Evolutionary conservation across 2,888 invertebrate species (phyloP), one percentile per base, ranked within the genome.

Genomic region (Adela reaumurella): DNA sequence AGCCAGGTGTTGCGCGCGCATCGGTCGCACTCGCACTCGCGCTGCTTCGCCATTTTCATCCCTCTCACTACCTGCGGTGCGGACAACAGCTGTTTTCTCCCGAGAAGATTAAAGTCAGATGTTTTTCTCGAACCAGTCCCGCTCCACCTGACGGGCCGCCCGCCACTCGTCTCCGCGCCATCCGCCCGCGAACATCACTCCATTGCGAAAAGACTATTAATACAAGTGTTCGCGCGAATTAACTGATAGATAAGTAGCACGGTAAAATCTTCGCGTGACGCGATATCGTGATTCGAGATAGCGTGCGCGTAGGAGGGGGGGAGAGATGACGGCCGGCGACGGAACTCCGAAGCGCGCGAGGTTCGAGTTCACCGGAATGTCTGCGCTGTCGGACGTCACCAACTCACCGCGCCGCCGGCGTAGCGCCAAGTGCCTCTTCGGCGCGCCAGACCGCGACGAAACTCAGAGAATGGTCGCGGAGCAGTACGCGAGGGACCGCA

Each of bases 391-490:
- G 54, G 68, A 65, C 56, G 59, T 63, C 4, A 60, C 62, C n/a
- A 74, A 72, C 50, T 68, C 72, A 11, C 67, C 78, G 49, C 65
- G 76, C 52, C 64, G 74, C 29, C 67, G 79, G 3, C 73, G 76
- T 46, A 73, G 74, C 58, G 80, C 80, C 65, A 81, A 79, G 60
- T 86, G 86, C 58, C 63, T 86, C 2, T 86, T 86, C 57, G 86
- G 86, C 8, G 74, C 76, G 1, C 81, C 85, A 11, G 82, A 83
- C 57, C 64, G 82, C 3, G 79, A 80, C 19, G 85, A 85, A 49
- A 84, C 84, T 3, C 76, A 70, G 47, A 73, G 81, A 35, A 62
- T 86, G 56, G 70, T 85, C 54, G 79, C 83, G 29, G 84, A 86
- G 51, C 83, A 85, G 53, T 74, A 83, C 50, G 72, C 79, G 41